Percentiles rank a stretch among this genome's conserved stretches.
Evolutionary conservation across 2,113 vertebrate species (phyloP).

Genomic region (Saguinus imperator): DNA sequence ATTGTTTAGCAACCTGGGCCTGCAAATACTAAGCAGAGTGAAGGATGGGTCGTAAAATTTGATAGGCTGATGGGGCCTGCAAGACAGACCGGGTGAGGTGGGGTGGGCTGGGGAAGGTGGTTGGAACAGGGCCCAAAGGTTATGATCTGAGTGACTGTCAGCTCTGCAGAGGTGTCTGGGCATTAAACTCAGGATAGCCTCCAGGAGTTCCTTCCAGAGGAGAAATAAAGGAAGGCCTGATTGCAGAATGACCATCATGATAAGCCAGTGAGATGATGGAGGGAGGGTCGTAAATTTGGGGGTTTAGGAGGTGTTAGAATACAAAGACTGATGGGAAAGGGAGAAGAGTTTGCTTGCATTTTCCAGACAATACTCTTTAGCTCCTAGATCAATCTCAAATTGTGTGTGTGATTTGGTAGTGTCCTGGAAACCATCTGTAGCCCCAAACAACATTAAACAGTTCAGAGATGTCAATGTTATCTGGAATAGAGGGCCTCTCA

Average conservation of each 20-base stretch:
- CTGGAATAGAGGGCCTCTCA: not conserved
- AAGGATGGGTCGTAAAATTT: slow-evolving; percentile 11
- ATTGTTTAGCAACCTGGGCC: not conserved
- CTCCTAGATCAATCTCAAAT: not conserved
- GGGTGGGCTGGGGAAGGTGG: not conserved
- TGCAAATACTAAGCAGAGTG: not conserved
- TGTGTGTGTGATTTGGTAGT: not conserved
- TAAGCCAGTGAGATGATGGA: not conserved
- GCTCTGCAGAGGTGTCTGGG: not conserved
- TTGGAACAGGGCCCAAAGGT: not conserved
- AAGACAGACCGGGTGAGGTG: slow-evolving; percentile 15
- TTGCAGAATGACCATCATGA: fast-evolving
- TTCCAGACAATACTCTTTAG: not conserved
- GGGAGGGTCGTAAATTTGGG: not conserved
- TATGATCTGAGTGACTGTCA: not conserved
- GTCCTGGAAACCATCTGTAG: not conserved
- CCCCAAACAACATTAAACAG: not conserved
- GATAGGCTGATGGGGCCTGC: not conserved
- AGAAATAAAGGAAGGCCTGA: not conserved
- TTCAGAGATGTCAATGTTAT: not conserved
- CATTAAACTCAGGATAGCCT: not conserved
- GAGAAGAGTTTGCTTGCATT: not conserved
- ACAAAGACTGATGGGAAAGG: not conserved
- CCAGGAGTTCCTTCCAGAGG: not conserved
- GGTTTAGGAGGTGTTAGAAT: slow-evolving; percentile 35